A percentile compares a stretch with the other conserved stretches of the same genome.
Conservation (phyloP, 2,888 invertebrate species). For the Druceiella hillmani region DNA sequence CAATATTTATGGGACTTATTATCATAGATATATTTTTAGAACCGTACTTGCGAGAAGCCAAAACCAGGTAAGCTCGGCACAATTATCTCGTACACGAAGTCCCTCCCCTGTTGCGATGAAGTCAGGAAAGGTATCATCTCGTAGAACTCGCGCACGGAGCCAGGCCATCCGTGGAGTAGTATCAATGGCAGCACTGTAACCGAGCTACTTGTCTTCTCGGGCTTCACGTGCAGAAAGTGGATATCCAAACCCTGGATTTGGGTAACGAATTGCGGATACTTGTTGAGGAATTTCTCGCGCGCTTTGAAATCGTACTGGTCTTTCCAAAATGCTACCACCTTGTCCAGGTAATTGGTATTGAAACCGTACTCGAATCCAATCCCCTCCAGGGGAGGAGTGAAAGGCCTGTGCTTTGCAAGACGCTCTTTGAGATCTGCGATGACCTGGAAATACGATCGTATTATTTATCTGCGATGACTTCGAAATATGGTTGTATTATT, state of each 20-base stretch:
- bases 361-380: slow-evolving; percentile 78
- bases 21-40: too few relatives aligned
- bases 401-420: slow-evolving; percentile 30
- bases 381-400: slow-evolving; percentile 59
- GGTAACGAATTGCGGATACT: slow-evolving; percentile 70
- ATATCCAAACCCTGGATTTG: slow-evolving; percentile 67
- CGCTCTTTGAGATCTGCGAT: slow-evolving; percentile 34
- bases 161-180: slow-evolving; percentile 87
- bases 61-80: slow-evolving; percentile 52
- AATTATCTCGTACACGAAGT: slow-evolving; percentile 59
- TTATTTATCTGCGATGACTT: too few relatives aligned
- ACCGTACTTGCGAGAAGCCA: too few relatives aligned
- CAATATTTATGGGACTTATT: too few relatives aligned
- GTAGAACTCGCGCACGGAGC: slow-evolving; percentile 80
- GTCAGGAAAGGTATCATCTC: slow-evolving; percentile 66
- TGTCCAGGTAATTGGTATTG: slow-evolving; percentile 59
- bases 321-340: slow-evolving; percentile 71
- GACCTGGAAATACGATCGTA: slow-evolving; percentile 35
- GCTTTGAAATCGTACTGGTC: slow-evolving; percentile 60
- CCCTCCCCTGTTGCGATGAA: slow-evolving; percentile 40
- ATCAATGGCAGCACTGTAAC: slow-evolving; percentile 57
- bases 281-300: slow-evolving; percentile 63
- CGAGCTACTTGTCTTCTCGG: slow-evolving; percentile 32
- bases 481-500: too few relatives aligned
- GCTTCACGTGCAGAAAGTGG: slow-evolving; percentile 70